These are phyloP conservation scores for Esox niger DNA, from an alignment of 2,113 vertebrate genomes.

Conservation along the genomic window DNA sequence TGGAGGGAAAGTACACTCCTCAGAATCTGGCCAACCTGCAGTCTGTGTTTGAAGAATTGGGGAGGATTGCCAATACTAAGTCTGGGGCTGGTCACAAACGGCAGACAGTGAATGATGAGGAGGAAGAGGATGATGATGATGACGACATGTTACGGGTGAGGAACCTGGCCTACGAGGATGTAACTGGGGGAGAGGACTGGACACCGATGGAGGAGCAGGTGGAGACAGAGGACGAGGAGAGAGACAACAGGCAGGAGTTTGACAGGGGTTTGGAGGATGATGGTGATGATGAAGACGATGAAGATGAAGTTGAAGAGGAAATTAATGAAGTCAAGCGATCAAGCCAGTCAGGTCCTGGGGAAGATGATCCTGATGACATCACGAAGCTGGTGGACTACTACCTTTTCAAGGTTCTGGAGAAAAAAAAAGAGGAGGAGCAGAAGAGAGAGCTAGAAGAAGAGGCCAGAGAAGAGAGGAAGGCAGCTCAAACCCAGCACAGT, in stretches of 20 bases:
- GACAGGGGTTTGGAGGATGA: slow-evolving; percentile 69
- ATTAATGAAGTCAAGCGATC: slow-evolving; percentile 76
- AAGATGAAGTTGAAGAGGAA: slow-evolving; percentile 67
- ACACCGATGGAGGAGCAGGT: slow-evolving; percentile 79
- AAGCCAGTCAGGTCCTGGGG: slow-evolving; percentile 41
- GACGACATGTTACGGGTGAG: slow-evolving; percentile 81
- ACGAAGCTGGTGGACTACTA: slow-evolving; percentile 84
- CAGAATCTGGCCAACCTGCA: slow-evolving; percentile 92
- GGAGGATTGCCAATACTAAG: slow-evolving; percentile 75
- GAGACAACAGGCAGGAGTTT: slow-evolving; percentile 73
- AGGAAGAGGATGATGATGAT: slow-evolving; percentile 37
- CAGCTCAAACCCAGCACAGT: slow-evolving; percentile 61
- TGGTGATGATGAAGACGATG: slow-evolving; percentile 65
- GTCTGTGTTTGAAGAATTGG: slow-evolving; percentile 91
- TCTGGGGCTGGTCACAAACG: slow-evolving; percentile 47
- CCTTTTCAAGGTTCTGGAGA: slow-evolving; percentile 82
- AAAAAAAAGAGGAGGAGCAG: slow-evolving; percentile 66
- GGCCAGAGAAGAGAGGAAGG: slow-evolving; percentile 70
- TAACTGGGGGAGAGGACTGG: slow-evolving; percentile 84
- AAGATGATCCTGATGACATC: slow-evolving; percentile 77
- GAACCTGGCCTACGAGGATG: slow-evolving; percentile 83
- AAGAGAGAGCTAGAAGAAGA: slow-evolving; percentile 61
- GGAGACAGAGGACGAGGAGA: slow-evolving; percentile 79
- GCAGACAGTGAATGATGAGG: slow-evolving; percentile 20
- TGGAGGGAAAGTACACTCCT: slow-evolving; percentile 92